Conservation (phyloP, 2,888 invertebrate genomes). For the Diaperis boleti region DNA sequence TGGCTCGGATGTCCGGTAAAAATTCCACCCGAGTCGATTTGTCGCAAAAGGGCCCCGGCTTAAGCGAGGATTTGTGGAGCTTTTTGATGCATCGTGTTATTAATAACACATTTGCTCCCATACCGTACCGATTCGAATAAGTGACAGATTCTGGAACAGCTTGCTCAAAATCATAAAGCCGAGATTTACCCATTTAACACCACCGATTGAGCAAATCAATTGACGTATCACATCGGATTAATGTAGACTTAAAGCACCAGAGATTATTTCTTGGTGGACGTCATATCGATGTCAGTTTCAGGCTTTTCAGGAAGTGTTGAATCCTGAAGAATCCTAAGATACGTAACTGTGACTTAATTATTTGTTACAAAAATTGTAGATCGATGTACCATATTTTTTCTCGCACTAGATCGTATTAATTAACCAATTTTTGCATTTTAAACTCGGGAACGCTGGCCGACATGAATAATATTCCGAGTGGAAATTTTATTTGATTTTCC, state of each 20-base stretch:
- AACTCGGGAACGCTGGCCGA: conserved; percentile 32
- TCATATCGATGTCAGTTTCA: too few species aligned
- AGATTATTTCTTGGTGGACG: too few species aligned
- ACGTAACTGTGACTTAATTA: too few species aligned
- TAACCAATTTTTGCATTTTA: too few species aligned
- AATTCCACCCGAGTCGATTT: conserved; percentile 27
- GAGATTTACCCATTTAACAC: conserved; percentile 17
- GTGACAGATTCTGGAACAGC: conserved; percentile 34
- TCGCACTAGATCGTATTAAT: conserved; percentile 34
- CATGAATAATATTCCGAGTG: conserved; percentile 38
- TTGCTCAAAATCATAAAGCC: conserved; percentile 31
- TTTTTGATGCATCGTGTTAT: conserved; percentile 33
- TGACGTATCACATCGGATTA: too few species aligned
- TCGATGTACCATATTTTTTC: conserved; percentile 23
- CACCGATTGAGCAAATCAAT: conserved; percentile 18
- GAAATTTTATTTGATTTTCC: conserved; percentile 41
- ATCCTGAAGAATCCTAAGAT: too few species aligned
- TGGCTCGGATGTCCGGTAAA: conserved; percentile 29
- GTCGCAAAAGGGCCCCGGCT: conserved; percentile 10
- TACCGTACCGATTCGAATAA: conserved; percentile 20
- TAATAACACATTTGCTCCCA: conserved; percentile 38
- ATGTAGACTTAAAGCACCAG: too few species aligned
- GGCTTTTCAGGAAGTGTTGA: too few species aligned
- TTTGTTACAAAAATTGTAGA: too few species aligned
- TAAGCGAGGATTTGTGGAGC: conserved; percentile 30